Evolutionary conservation across 30 jellyfish, hydroid and myxozoan genomes (phyloP).

Genomic region (Hydra vulgaris): DNA sequence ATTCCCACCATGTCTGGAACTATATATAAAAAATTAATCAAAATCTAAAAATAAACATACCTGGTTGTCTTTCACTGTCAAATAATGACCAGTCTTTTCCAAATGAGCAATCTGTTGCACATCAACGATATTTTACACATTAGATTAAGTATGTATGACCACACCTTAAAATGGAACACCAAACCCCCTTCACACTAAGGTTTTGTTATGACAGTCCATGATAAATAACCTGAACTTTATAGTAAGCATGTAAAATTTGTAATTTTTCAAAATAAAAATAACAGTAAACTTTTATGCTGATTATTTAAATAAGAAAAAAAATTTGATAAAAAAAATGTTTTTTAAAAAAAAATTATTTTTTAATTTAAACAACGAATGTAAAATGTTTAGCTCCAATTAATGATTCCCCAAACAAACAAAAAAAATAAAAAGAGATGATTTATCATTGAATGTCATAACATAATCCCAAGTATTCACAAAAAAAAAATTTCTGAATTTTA

Average conservation of each 20-base stretch:
- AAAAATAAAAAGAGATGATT: too few species aligned
- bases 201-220: not conserved
- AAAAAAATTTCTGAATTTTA: too few species aligned
- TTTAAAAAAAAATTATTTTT: too few species aligned
- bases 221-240: not conserved
- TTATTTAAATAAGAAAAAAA: too few species aligned
- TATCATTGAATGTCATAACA: not conserved
- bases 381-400: too few species aligned
- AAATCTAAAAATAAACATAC: constrained; percentile 26
- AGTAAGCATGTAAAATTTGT: not conserved
- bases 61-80: constrained; percentile 96
- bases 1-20: too few species aligned
- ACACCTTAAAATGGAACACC: constrained; percentile 25
- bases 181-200: constrained; percentile 30
- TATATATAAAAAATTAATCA: too few species aligned
- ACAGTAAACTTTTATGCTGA: too few species aligned
- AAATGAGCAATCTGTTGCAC: constrained; percentile 93
- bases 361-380: too few species aligned
- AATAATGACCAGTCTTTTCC: constrained; percentile 97
- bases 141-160: constrained; percentile 10
- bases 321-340: too few species aligned
- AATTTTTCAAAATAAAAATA: too few species aligned
- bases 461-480: not conserved
- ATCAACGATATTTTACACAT: constrained; percentile 21
- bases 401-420: too few species aligned